Percentiles rank a stretch among this genome's conserved stretches.
These are phyloP conservation scores for Norana najaformis DNA, from an alignment of 2,888 invertebrate species.

Conservation along the genomic window DNA sequence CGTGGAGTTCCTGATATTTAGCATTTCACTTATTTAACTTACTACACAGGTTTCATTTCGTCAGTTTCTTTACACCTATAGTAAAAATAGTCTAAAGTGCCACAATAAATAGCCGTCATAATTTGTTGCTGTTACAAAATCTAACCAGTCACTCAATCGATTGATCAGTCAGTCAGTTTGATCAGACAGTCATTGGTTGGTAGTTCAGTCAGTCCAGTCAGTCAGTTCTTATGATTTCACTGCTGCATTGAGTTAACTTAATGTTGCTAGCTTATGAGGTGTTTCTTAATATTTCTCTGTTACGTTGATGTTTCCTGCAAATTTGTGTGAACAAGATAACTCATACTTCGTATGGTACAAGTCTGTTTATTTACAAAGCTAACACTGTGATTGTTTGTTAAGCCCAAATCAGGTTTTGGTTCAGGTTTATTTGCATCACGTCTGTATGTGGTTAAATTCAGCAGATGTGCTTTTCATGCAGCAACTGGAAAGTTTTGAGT, in stretches of 20 bases:
- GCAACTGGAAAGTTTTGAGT: not conserved
- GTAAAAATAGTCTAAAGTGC: no score
- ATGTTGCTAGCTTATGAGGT: not conserved
- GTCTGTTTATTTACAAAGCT: no score
- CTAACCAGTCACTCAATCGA: not conserved
- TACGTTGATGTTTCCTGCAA: not conserved
- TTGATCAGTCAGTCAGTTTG: not conserved
- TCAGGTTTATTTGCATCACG: not conserved
- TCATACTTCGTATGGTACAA: not conserved
- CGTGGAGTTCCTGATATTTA: not conserved
- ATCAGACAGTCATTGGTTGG: no score
- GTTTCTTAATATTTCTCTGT: not conserved
- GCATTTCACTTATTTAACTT: not conserved
- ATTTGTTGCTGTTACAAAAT: not conserved
- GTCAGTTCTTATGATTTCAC: not conserved
- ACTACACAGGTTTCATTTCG: not conserved
- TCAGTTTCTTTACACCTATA: no score
- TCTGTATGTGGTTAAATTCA: not conserved
- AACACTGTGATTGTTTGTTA: not conserved
- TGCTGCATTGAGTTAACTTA: not conserved
- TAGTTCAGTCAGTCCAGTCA: not conserved
- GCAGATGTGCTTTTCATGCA: not conserved
- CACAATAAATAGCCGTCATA: no score
- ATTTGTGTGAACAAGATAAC: not conserved
- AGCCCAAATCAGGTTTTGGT: not conserved